phyloP scores from a whole-genome alignment of 53 echinoderm and acorn worm genomes.

The Hippasteria phrygiana region DNA sequence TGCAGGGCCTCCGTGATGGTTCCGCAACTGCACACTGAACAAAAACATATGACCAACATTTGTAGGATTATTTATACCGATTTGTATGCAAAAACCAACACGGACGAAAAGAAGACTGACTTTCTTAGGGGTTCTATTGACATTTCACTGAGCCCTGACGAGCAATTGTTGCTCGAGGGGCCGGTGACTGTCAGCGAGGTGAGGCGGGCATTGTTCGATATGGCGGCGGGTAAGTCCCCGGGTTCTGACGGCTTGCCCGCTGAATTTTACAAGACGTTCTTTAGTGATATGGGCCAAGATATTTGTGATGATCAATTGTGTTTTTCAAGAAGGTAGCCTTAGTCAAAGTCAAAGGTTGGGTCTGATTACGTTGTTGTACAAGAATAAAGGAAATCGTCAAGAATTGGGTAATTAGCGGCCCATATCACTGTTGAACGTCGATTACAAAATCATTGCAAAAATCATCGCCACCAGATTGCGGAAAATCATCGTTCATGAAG shows the following conservation, averaged over 20 bases:
- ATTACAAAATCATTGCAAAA: slow-evolving; percentile 65
- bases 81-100: background rate
- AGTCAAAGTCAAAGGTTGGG: slow-evolving; percentile 26
- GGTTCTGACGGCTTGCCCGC: slow-evolving; percentile 64
- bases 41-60: background rate
- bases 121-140: background rate
- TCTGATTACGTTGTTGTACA: slow-evolving; percentile 41
- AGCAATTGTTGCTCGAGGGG: background rate
- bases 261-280: slow-evolving; percentile 67
- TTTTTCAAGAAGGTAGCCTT: slow-evolving; percentile 13
- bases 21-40: background rate
- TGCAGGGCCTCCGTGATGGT: background rate
- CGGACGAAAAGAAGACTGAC: background rate
- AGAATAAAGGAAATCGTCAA: slow-evolving; percentile 9
- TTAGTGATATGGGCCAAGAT: slow-evolving; percentile 19
- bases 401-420: slow-evolving; percentile 55
- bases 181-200: slow-evolving; percentile 34
- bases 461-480: slow-evolving; percentile 48
- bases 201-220: slow-evolving; percentile 13
- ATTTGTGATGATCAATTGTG: background rate
- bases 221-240: slow-evolving; percentile 60
- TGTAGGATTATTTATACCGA: background rate
- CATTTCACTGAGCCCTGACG: background rate
- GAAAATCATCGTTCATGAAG: slow-evolving; percentile 22
- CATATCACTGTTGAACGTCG: slow-evolving; percentile 61